A percentile compares a stretch with the other conserved stretches of the same genome.
Conservation (phyloP, 2,888 invertebrate genomes). For the Epinotia bilunana region DNA sequence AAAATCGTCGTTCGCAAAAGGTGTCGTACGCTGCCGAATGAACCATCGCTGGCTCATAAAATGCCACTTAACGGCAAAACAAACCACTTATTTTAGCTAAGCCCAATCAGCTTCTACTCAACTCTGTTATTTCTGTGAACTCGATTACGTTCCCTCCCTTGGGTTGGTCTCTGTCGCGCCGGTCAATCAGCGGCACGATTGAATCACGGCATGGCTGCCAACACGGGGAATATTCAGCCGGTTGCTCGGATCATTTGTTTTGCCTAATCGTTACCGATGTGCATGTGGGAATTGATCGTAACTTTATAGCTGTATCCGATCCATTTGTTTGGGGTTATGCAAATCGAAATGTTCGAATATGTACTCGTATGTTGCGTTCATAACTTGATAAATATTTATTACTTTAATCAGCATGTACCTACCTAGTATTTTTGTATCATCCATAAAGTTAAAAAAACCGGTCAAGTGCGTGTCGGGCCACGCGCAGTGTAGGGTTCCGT, state of each 20-base stretch:
- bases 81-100: conserved; percentile 22
- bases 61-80: conserved; percentile 11
- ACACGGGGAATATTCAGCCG: conserved; percentile 6
- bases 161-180: conserved; percentile 23
- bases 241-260: neutral
- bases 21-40: too few relatives aligned
- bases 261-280: conserved; percentile 11
- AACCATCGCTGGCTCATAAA: neutral
- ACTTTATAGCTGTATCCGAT: neutral
- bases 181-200: conserved; percentile 33
- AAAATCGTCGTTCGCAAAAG: too few relatives aligned
- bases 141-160: conserved; percentile 12
- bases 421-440: too few relatives aligned
- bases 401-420: too few relatives aligned
- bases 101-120: conserved; percentile 34
- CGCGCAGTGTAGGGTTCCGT: too few relatives aligned
- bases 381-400: too few relatives aligned
- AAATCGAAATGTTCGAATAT: too few relatives aligned
- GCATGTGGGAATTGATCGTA: neutral
- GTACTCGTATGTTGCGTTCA: too few relatives aligned
- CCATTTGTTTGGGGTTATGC: too few relatives aligned
- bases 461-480: too few relatives aligned
- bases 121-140: conserved; percentile 34
- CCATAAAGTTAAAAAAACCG: too few relatives aligned
- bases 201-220: conserved; percentile 16